These are phyloP conservation scores for Dendrolimus kikuchii DNA, from an alignment of 1,140 invertebrate species.

Conservation along the genomic window DNA sequence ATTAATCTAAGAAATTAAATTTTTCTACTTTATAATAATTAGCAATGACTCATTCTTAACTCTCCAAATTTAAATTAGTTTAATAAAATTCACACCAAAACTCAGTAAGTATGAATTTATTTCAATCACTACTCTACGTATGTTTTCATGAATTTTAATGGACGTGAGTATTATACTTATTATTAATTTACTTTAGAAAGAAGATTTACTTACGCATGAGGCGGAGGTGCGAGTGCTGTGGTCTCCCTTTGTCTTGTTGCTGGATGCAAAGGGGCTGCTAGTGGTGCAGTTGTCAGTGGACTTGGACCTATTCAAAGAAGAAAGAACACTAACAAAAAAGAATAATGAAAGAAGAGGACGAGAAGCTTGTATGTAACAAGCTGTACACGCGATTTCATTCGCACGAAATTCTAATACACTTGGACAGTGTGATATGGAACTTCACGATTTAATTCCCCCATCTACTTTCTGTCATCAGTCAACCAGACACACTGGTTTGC, in stretches of 20 bases:
- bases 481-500: too few species aligned
- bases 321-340: too few species aligned
- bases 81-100: too few species aligned
- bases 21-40: background rate
- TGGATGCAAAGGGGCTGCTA: conserved; percentile 53
- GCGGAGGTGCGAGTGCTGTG: conserved; percentile 52
- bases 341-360: too few species aligned
- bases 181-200: conserved; percentile 4
- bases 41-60: background rate
- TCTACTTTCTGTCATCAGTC: too few species aligned
- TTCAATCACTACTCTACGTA: background rate
- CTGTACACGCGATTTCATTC: too few species aligned
- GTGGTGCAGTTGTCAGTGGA: conserved; percentile 47
- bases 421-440: too few species aligned
- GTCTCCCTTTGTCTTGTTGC: conserved; percentile 53
- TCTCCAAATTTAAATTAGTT: too few species aligned
- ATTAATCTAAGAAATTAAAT: too few species aligned
- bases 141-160: conserved; percentile 54
- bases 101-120: background rate
- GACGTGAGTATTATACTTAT: conserved; percentile 24
- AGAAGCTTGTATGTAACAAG: too few species aligned
- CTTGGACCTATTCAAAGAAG: conserved; percentile 32
- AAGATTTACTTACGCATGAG: conserved; percentile 50
- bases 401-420: too few species aligned
- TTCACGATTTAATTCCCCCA: too few species aligned